Base-by-base conservation (phyloP, 1,140 invertebrate genomes). In the Trichonephila clavipes region DNA sequence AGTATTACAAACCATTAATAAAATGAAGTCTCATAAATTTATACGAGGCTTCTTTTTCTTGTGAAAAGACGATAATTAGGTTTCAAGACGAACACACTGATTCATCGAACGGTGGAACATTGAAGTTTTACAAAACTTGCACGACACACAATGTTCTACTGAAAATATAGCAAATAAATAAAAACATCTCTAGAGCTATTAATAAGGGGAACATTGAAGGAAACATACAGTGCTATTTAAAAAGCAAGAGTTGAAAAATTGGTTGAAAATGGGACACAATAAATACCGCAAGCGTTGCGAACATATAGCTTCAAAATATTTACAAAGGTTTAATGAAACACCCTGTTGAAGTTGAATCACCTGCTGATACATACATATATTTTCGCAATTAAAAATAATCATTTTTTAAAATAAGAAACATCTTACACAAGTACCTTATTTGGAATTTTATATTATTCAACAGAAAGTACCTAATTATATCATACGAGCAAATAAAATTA, bases 221-320 rank as follows among this genome's bases (percentile, higher is more conserved):
- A 77, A 77, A 24, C 28, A 34, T 24, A 34, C 18, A 18, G 72
- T 77, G 72, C 72, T 34, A 77, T 77, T 77, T 40, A 77, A 77
- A 34, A 34, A 77, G 72, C 72, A 77, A 16, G 34, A 77, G 28
- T 77, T 77, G 72, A 77, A 40, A 77, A 40, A 34, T 77, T 77
- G 72, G 6, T 77, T 18, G 72, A 34, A 77, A 77, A 19, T 18
- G 34, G 28, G 34, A 28, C 14, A 34, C 34, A 69, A 77, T 77
- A 77, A 77, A 14, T 19, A 21, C 14, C 40, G 72, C 72, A 77
- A 77, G 72, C 24, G 21, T 34, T 34, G 72, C 14, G 28, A 24
- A 77, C 72, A 10, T 51, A 40, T 77, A 34, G 28, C 6, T 34
- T 77, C 16, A 28, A 77, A 69, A 77, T 77, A 77, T 77, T 77